These are phyloP conservation scores for Cardiocondyla obscurior DNA, from an alignment of 1,140 invertebrate genomes.

Conservation along the genomic window DNA sequence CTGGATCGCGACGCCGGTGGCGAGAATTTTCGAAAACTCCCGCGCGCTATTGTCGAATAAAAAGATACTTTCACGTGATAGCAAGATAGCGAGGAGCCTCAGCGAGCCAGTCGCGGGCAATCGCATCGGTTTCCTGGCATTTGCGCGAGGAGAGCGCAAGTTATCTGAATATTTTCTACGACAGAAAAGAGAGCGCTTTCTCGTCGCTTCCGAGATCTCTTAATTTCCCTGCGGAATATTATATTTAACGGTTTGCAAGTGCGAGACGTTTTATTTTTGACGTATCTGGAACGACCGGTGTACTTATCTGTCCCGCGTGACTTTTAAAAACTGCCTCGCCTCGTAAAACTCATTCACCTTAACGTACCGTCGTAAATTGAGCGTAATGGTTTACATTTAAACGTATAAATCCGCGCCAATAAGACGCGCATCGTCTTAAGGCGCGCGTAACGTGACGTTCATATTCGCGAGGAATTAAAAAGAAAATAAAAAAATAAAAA, in stretches of 20 bases:
- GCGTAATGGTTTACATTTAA: background rate
- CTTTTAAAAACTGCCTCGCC: background rate
- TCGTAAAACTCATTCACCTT: background rate
- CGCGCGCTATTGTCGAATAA: no score
- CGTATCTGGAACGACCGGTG: background rate
- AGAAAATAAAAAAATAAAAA: no score
- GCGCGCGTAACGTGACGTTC: background rate
- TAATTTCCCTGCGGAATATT: background rate
- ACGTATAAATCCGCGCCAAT: background rate
- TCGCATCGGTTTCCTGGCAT: background rate
- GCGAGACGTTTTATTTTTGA: background rate
- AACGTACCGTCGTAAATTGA: background rate
- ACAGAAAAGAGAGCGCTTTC: conserved; percentile 6
- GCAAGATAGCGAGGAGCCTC: no score
- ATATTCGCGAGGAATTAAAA: no score
- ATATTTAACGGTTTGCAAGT: background rate
- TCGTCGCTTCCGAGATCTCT: background rate
- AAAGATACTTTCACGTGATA: no score
- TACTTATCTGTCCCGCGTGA: background rate
- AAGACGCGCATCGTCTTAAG: background rate
- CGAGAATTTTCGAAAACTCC: no score
- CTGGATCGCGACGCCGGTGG: no score
- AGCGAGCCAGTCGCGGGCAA: no score
- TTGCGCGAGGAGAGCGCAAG: background rate
- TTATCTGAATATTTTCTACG: background rate